Conservation (phyloP, 2,113 vertebrate species). For the Microcebus jonahi region DNA sequence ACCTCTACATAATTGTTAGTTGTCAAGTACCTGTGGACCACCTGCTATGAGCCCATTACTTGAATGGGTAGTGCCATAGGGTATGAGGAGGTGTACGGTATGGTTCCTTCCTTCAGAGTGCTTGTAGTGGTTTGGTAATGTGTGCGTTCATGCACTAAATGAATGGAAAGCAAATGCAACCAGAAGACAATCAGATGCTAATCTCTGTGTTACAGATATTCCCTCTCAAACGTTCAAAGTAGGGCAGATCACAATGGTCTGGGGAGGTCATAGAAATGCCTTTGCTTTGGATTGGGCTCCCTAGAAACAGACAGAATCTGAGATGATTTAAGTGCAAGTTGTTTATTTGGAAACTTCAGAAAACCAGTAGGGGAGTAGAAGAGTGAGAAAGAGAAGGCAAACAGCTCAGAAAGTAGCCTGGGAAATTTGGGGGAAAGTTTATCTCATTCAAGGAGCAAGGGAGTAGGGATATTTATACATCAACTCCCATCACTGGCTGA, state of each 20-base stretch:
- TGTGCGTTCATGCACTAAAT: background rate
- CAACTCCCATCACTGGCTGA: background rate
- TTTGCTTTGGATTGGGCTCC: background rate
- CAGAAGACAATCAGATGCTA: background rate
- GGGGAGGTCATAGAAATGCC: background rate
- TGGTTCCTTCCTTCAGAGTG: background rate
- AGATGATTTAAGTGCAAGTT: background rate
- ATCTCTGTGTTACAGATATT: background rate
- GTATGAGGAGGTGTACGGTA: background rate
- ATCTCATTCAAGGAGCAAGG: background rate
- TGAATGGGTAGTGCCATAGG: background rate
- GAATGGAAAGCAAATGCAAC: background rate
- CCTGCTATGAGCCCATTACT: background rate
- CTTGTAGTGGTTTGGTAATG: background rate
- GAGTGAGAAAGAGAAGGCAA: background rate
- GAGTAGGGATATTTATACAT: background rate
- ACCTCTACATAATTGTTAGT: background rate
- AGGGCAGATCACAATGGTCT: background rate
- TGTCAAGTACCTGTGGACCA: background rate
- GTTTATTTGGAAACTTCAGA: background rate
- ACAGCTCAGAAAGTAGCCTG: background rate
- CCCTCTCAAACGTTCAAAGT: background rate
- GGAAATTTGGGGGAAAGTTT: background rate
- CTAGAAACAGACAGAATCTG: background rate
- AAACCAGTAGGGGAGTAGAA: background rate